A percentile compares a stretch with the other conserved stretches of the same genome.
Conservation (phyloP, 37 sponge, comb jelly and placozoan genomes). For the Halisarca cf. caerulea region DNA sequence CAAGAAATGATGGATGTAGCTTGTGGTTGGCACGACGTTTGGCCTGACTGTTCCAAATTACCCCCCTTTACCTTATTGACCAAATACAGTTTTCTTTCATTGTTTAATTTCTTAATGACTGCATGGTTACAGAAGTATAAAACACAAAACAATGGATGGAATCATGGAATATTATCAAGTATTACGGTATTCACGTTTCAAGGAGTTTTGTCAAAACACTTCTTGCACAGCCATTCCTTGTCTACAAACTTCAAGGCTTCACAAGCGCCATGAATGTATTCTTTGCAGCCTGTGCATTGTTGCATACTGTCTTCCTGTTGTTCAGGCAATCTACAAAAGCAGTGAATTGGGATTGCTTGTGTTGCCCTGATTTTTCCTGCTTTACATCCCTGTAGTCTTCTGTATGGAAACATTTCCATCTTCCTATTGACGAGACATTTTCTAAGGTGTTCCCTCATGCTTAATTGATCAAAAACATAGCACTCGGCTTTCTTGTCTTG, state of each 20-base stretch:
- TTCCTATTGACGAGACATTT: background rate
- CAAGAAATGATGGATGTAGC: too few relatives aligned
- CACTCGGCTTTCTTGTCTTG: background rate
- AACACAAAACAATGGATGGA: too few relatives aligned
- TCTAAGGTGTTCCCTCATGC: constrained; percentile 16
- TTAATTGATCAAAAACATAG: background rate
- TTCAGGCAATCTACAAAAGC: background rate
- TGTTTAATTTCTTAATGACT: too few relatives aligned
- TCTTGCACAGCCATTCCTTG: background rate
- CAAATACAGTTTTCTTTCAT: too few relatives aligned
- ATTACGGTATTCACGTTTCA: too few relatives aligned
- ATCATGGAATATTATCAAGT: too few relatives aligned
- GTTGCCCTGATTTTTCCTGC: background rate
- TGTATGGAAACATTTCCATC: background rate
- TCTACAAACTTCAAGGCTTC: background rate
- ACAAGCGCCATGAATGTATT: constrained; percentile 15
- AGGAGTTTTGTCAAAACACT: background rate
- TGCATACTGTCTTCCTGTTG: background rate
- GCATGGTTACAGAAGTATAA: too few relatives aligned
- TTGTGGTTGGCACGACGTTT: too few relatives aligned
- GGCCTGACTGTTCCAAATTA: too few relatives aligned
- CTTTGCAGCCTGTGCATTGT: constrained; percentile 7
- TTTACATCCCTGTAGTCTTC: background rate
- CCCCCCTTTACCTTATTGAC: too few relatives aligned
- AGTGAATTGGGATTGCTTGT: background rate